phyloP scores from a whole-genome alignment of 2,113 vertebrate species.

The Calyptomena viridis region DNA sequence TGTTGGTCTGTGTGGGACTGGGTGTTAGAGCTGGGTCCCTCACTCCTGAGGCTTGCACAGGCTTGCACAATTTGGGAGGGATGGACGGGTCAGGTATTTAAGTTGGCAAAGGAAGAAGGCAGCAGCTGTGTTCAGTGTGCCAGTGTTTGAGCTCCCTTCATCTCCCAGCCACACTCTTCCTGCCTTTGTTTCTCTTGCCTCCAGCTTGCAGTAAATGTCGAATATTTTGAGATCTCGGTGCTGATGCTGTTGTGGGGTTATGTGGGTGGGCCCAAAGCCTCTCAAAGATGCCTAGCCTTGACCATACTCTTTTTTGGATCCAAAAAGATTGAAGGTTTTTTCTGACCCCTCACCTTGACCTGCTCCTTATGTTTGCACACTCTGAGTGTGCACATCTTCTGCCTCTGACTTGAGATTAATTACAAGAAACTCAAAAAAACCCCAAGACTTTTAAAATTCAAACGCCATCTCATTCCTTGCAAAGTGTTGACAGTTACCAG shows the following conservation, averaged over 20 bases:
- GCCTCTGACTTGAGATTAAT: not conserved
- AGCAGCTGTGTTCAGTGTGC: not conserved
- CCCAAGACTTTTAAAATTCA: not conserved
- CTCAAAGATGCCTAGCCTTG: not conserved
- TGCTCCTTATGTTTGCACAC: not conserved
- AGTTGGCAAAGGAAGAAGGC: not conserved
- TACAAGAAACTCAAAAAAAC: not conserved
- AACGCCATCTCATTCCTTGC: not conserved
- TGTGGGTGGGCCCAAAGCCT: not conserved
- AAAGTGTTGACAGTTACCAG: not conserved
- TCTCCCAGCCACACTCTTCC: not conserved
- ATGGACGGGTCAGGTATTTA: not conserved
- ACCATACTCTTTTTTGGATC: not conserved
- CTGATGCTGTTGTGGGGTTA: not conserved
- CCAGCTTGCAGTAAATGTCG: not conserved
- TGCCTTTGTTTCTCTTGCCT: not conserved
- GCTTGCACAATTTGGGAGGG: not conserved
- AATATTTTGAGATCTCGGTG: not conserved
- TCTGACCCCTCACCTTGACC: not conserved
- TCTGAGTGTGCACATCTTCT: not conserved
- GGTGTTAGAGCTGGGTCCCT: not conserved
- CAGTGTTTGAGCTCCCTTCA: not conserved
- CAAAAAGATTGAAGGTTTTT: not conserved
- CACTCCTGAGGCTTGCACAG: not conserved
- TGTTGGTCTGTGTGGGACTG: not conserved